Base-by-base conservation (phyloP, 2,888 invertebrate genomes). In the Metopia argyrocephala region DNA sequence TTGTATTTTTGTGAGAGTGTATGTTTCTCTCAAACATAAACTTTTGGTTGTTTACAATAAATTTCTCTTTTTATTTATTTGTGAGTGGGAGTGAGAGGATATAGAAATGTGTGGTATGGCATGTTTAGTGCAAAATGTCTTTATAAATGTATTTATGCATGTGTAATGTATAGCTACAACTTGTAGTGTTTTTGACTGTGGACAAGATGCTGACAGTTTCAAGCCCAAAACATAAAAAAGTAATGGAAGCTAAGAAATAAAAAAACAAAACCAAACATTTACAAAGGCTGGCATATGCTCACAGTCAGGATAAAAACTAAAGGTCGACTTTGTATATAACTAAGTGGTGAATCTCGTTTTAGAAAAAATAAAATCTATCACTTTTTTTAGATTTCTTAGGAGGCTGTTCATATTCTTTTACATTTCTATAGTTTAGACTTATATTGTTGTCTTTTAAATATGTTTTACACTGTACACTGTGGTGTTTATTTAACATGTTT, bases 131-230 rank as follows among this genome's bases (percentile, higher is more conserved):
- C 12, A 1, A 25, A 9, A 6, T 27, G 9, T 31, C 21, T 25
- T 12, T 27, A 2, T 59, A 46, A 1, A 5, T n/a, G 38, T 21
- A 2, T 31, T 15, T 15, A 65, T 31, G 31, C 12, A 20, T 3
- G 21, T 52, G 50, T 21, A 2, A 52, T 52, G 50, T 52, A 18
- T 31, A 15, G 5, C 57, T 57, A 56, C 7, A 38, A 75, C 52
- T 48, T 15, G 23, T 69, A 56, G 48, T 68, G 68, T 76, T 52
- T 57, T 46, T 73, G 80, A 52, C 64, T 71, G 57, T 56, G 61
- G 61, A 76, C 76, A 79, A 62, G 50, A 71, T 71, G 79, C 28
- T 76, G 76, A 76, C 76, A 80, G 50, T 38, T 59, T 62, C 18
- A 75, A 66, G 54, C 70, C 62, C 46, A 75, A 61, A 66, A 54